These are phyloP conservation scores for Eupithecia subfuscata DNA, from an alignment of 2,888 invertebrate species.

Conservation along the genomic window DNA sequence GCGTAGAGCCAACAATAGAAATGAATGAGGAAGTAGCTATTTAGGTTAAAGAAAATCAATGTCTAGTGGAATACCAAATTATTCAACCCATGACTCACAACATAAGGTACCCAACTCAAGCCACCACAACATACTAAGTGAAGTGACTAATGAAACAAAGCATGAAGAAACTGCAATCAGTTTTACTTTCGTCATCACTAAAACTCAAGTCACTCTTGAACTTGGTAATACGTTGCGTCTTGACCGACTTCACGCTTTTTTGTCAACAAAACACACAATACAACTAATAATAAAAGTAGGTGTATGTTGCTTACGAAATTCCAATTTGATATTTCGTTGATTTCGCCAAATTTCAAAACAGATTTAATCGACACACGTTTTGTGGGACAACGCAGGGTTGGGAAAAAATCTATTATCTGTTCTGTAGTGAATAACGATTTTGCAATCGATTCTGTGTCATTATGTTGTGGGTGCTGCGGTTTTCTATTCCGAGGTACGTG, in stretches of 20 bases:
- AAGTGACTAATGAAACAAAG: constrained; percentile 44
- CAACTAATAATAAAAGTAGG: constrained; percentile 60
- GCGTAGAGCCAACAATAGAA: background rate
- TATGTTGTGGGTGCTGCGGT: constrained; percentile 79
- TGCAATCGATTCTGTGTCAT: constrained; percentile 77
- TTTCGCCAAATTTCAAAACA: constrained; percentile 79
- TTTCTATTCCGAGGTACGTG: constrained; percentile 77
- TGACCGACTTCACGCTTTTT: constrained; percentile 71
- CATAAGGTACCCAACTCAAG: constrained; percentile 17
- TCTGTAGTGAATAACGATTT: constrained; percentile 78
- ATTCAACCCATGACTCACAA: constrained; percentile 33
- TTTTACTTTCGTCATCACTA: constrained; percentile 57
- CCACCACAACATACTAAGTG: constrained; percentile 18
- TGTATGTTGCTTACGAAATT: constrained; percentile 63
- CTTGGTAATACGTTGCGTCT: constrained; percentile 49
- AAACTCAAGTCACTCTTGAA: constrained; percentile 16
- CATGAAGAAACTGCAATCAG: constrained; percentile 47
- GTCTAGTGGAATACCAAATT: constrained; percentile 22
- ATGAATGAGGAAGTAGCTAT: constrained; percentile 7
- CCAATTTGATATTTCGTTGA: constrained; percentile 76
- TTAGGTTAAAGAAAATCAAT: constrained; percentile 29
- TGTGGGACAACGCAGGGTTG: constrained; percentile 67
- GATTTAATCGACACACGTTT: constrained; percentile 72
- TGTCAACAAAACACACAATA: constrained; percentile 61
- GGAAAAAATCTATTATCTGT: constrained; percentile 70